phyloP scores from a whole-genome alignment of 64 coral and sea anemone genomes.

The Dendrophyllia cribrosa region DNA sequence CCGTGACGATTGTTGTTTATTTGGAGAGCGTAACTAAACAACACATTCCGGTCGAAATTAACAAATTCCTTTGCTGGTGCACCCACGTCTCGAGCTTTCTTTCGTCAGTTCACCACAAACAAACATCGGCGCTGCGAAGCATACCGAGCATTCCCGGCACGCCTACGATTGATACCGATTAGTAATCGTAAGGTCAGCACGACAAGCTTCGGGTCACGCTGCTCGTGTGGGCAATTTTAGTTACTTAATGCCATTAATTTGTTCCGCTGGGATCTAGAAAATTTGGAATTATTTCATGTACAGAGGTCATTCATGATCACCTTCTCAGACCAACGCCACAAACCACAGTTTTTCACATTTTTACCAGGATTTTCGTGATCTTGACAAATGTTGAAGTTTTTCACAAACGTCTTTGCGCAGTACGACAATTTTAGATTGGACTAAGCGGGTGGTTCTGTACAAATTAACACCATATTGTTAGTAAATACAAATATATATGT shows the following conservation, averaged over 20 bases:
- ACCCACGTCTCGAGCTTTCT: slow-evolving; percentile 10
- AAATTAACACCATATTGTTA: no score
- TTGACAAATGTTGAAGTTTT: no score
- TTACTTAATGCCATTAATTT: neutral
- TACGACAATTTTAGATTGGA: no score
- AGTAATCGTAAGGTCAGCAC: neutral
- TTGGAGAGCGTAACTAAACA: neutral
- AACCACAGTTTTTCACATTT: no score
- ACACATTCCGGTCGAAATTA: neutral
- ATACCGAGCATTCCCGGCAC: slow-evolving; percentile 22
- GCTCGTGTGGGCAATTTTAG: neutral
- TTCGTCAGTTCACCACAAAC: neutral
- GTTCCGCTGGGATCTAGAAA: neutral
- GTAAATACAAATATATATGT: no score
- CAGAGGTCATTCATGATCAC: no score
- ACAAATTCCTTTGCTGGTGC: neutral
- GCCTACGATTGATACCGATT: slow-evolving; percentile 26
- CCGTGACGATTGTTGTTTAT: no score
- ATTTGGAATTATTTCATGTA: no score
- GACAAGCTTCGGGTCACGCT: neutral
- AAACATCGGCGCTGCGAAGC: slow-evolving; percentile 27
- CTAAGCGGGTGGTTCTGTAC: no score
- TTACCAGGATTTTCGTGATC: no score
- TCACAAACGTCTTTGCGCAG: no score
- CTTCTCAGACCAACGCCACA: no score